Evolutionary conservation across 1,140 invertebrate genomes (phyloP), one percentile per base, ranked within the genome.

Genomic region (Pseudomyrmex sp.): DNA sequence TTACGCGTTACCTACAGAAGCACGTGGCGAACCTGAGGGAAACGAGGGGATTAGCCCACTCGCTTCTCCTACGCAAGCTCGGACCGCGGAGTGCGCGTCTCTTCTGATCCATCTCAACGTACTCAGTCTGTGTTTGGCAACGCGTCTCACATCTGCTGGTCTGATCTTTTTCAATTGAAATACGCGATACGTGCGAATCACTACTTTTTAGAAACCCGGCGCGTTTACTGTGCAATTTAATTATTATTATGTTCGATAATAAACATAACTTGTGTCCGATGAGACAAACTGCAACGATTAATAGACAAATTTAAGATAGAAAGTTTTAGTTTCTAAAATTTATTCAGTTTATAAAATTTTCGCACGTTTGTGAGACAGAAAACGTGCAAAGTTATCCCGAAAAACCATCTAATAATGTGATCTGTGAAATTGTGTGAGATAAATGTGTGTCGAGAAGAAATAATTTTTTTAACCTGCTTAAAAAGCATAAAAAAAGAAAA

Each of bases 51-150:
- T 89, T 86, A 87, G 87, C 62, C 56, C 75, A 65, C 58, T 63
- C 73, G 75, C 56, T 88, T 84, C 84, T 79, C 87, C 76, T 89
- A 89, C 88, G 88, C 88, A 89, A 89, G 62, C 87, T 82, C 88
- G 52, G 50, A 50, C 80, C 59, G 75, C 26, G 46, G 7, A 79
- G 66, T 76, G 70, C 63, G 76, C 84, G 75, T 86, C 88, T 89
- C 76, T 63, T 77, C 69, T 65, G 87, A 83, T 79, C 66, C 80
- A 75, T 72, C 84, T 88, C 85, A 61, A 62, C 44, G 80, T 84
- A 86, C 54, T 80, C 88, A 89, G 88, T 89, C 48, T 59, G 56
- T 75, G 84, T 88, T 88, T 85, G 84, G 77, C 88, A 79, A 73
- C 88, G 87, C 87, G 87, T 35, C 84, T 59, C 82, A 73, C 87